Conservation (phyloP, 2,113 vertebrate species). For the Brienomyrus brachyistius region DNA sequence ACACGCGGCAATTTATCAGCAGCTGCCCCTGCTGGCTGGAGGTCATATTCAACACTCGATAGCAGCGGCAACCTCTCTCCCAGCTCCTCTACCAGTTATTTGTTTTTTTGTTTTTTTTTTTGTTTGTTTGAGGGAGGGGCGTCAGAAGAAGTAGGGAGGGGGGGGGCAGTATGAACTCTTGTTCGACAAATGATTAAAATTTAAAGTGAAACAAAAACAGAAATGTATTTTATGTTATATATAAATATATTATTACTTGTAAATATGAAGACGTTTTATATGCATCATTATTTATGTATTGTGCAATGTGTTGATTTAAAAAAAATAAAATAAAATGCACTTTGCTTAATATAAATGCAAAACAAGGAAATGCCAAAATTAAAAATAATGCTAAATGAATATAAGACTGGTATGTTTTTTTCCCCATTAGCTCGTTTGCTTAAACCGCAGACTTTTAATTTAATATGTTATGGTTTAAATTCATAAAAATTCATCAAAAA, state of each 20-base stretch:
- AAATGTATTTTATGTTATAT: constrained; percentile 99
- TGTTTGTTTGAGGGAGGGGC: constrained; percentile 35
- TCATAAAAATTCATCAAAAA: not conserved
- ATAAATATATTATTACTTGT: constrained; percentile 99
- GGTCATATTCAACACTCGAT: constrained; percentile 94
- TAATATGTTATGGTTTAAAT: not conserved
- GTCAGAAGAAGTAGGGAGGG: constrained; percentile 32
- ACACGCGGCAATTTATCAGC: constrained; percentile 98
- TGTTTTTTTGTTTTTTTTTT: constrained; percentile 33
- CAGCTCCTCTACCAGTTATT: constrained; percentile 25
- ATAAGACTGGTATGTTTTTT: constrained; percentile 53
- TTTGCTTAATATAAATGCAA: constrained; percentile 99
- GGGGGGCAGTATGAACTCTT: constrained; percentile 55
- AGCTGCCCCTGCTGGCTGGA: constrained; percentile 98
- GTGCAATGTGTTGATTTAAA: constrained; percentile 99
- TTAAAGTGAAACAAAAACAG: constrained; percentile 77
- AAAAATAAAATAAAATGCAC: constrained; percentile 93
- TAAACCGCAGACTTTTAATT: not conserved
- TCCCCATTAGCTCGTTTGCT: constrained; percentile 48
- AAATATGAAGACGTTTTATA: constrained; percentile 99
- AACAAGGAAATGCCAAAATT: constrained; percentile 96
- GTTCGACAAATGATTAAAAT: constrained; percentile 77
- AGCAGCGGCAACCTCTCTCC: constrained; percentile 50
- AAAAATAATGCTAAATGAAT: constrained; percentile 64
- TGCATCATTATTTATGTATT: constrained; percentile 99